Percentiles rank a stretch among this genome's conserved stretches.
These are phyloP conservation scores for Sesia bembeciformis DNA, from an alignment of 2,888 invertebrate species.

Conservation along the genomic window DNA sequence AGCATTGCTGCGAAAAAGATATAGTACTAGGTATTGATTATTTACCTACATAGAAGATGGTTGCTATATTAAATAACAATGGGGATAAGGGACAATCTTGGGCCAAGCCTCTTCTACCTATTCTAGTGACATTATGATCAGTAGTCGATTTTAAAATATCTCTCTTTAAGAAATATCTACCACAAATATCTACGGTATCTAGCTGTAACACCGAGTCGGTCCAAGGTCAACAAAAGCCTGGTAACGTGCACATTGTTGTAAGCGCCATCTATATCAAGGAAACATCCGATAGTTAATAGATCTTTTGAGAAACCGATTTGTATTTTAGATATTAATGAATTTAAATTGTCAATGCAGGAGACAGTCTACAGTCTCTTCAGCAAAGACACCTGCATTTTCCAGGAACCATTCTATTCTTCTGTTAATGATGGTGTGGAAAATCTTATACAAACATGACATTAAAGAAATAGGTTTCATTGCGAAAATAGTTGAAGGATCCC, in stretches of 20 bases:
- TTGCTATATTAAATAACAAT: constrained; percentile 2
- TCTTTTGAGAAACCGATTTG: constrained; percentile 8
- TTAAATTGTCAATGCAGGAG: no score
- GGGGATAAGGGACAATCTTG: constrained; percentile 5
- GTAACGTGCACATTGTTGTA: no score
- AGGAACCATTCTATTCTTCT: constrained; percentile 13
- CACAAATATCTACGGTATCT: constrained; percentile 4
- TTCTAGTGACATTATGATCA: neutral
- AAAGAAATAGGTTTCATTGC: constrained; percentile 10
- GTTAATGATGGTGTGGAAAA: constrained; percentile 10
- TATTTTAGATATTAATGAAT: constrained; percentile 3
- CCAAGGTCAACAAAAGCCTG: neutral
- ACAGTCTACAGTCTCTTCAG: constrained; percentile 6
- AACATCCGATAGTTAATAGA: constrained; percentile 3
- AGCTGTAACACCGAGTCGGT: neutral
- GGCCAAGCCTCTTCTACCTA: constrained; percentile 1
- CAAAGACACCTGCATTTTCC: constrained; percentile 7
- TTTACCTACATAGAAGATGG: no score
- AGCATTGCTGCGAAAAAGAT: no score
- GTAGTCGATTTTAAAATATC: neutral
- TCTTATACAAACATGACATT: constrained; percentile 12
- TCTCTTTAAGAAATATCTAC: constrained; percentile 4
- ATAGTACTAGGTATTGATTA: no score
- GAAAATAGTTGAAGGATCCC: neutral
- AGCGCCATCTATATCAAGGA: constrained; percentile 8